Base-by-base conservation (phyloP, 2,797 vertebrate species). In the Parotocinclus haroldoi region DNA sequence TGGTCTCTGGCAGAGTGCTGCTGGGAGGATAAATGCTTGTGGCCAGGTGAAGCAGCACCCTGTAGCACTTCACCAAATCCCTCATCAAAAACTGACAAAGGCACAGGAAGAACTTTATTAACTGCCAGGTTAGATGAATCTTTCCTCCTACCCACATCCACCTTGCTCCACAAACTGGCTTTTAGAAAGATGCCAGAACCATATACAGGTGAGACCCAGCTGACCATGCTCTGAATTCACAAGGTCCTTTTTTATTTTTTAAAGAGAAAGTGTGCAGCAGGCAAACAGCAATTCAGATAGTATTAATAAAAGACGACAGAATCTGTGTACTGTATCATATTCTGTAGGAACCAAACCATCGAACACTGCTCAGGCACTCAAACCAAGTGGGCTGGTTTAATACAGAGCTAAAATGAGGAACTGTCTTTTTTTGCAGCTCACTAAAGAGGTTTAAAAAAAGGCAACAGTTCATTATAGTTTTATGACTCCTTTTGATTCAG, bases 61-160 rank as follows among this genome's bases (percentile, higher is more conserved):
- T 72, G 71, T 72, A 68, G 79, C 78, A 66, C 74, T 75, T 71
- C 77, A 78, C 85, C 79, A 83, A 83, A 77, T 80, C 81, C 82
- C 80, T 78, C 75, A 74, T 81, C 80, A 83, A 82, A 83, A 86
- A 83, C 79, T 82, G 78, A 86, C 85, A 90, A 87, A 86, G 84
- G 85, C 84, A 83, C 80, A 75, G 84, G 83, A 84, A 84, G 82
- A 81, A 80, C 87, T 89, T 88, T 80, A 88, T 86, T 88, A 87
- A 87, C 84, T 70, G 60, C 79, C 66, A 77, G 85, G 84, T 87
- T 81, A 85, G 79, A 79, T 76, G 72, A 79, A 82, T 80, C 77
- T 72, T 70, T 69, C 74, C 75, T 66, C 74, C 66, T 78, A 69
- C 68, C 69, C 73, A 61, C 56, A 72, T 59, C 66, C 66, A 63